Evolutionary conservation across 2,797 vertebrate species (phyloP), one percentile per base, ranked within the genome.

Genomic region (Sebastes paucispinis): DNA sequence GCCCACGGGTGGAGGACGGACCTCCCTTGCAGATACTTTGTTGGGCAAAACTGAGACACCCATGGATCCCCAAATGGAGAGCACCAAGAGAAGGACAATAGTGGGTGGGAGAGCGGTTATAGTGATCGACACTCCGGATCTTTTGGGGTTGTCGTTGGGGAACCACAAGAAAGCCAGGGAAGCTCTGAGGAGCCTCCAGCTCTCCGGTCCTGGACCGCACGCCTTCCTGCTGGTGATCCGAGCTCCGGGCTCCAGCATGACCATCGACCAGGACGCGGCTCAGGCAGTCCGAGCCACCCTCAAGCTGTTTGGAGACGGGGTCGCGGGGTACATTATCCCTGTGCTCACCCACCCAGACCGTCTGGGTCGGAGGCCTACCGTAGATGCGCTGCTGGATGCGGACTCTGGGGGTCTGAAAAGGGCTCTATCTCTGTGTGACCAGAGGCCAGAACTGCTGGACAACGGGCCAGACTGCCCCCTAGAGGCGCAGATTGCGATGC

Each of bases 151-250:
- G 0, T 91, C 88, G 0, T 16, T 94, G 60, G 85, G 22, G 20
- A 75, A 68, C 47, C n/a, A 6, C 8, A 71, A 32, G 6, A 92
- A 85, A 81, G 93, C 92, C 7, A 70, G n/a, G 55, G 93, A 95
- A 83, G 91, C 92, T 73, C 83, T 95, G 7, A 90, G 90, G 87
- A 92, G 93, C 81, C 82, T 96, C 16, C 94, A 94, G 84, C 89
- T 95, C 0, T 20, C 83, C 32, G 66, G 79, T 55, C 94, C 95
- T 14, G 94, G 94, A 57, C 94, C 95, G 1, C 90, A 95, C 7
- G 94, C 91, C 71, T 79, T 95, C 66, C 70, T 95, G 18, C 74
- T 95, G 60, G 91, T 93, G 65, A 69, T 93, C 27, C 80, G 1
- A 50, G 83, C 87, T n/a, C 83, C 91, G 1, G 81, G 75, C 29